Conservation (phyloP, 2,113 vertebrate species). For the Chlorodrepanis virens region DNA sequence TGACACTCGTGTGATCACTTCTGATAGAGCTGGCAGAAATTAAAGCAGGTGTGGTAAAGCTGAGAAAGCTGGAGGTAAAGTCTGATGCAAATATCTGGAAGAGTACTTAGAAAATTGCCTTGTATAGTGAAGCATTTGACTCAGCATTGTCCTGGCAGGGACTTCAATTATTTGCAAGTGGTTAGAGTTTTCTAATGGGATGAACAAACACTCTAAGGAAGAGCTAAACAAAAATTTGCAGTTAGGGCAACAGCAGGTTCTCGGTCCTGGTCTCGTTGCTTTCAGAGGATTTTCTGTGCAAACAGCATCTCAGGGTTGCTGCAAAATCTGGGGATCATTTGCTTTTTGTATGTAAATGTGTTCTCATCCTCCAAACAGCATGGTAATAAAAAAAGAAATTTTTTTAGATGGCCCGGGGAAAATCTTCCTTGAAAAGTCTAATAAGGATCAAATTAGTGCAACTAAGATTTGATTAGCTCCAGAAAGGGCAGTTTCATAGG, state of each 20-base stretch:
- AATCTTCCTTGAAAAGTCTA: neutral
- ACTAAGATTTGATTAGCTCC: slow-evolving; percentile 31
- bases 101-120: neutral
- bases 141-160: neutral
- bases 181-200: neutral
- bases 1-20: fast-evolving
- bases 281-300: neutral
- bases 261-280: neutral
- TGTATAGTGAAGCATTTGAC: neutral
- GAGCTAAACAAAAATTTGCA: neutral
- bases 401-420: slow-evolving; percentile 1
- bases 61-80: neutral
- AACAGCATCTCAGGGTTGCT: neutral
- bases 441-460: slow-evolving; percentile 45
- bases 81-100: neutral
- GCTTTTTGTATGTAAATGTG: neutral
- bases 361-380: neutral
- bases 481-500: slow-evolving; percentile 11
- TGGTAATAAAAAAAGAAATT: neutral
- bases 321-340: neutral
- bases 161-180: neutral
- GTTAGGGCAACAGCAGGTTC: neutral
- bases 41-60: neutral
- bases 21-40: neutral
- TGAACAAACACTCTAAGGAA: neutral